These are phyloP conservation scores for Ophion slaviceki DNA, from an alignment of 2,888 invertebrate genomes.

Conservation along the genomic window DNA sequence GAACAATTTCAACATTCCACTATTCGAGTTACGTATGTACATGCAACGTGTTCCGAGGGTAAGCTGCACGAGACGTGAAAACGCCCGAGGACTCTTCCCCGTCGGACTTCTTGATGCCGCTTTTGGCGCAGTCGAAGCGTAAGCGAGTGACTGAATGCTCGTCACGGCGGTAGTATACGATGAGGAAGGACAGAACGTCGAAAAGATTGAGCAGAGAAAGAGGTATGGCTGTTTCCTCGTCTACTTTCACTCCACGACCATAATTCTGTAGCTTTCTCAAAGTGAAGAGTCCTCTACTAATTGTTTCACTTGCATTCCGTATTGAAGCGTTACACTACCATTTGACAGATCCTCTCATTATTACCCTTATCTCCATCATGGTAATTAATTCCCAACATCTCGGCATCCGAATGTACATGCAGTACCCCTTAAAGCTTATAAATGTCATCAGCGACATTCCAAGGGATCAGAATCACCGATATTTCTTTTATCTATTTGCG, in stretches of 20 bases:
- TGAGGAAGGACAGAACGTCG: conserved; percentile 1
- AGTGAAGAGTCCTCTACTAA: neutral
- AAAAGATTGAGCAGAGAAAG: conserved; percentile 13
- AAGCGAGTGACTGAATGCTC: conserved; percentile 46
- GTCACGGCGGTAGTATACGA: conserved; percentile 4
- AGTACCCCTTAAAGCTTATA: too few species aligned
- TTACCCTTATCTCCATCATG: too few species aligned
- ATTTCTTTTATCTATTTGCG: too few species aligned
- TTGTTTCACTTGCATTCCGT: neutral
- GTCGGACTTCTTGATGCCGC: conserved; percentile 30
- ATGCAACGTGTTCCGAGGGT: conserved; percentile 6
- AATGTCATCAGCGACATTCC: too few species aligned
- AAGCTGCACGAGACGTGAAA: conserved; percentile 24
- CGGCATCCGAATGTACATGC: too few species aligned
- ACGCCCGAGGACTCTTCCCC: conserved; percentile 42
- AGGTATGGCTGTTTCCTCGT: neutral
- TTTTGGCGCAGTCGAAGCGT: conserved; percentile 41
- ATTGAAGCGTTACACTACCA: neutral
- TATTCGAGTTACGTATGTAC: neutral
- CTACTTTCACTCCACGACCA: conserved; percentile 29
- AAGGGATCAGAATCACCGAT: too few species aligned
- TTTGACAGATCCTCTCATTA: too few species aligned
- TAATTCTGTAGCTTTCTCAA: conserved; percentile 33
- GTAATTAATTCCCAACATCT: too few species aligned
- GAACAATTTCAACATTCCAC: neutral